Evolutionary conservation across 2,888 invertebrate genomes (phyloP).

Genomic region (Epinotia nisella): DNA sequence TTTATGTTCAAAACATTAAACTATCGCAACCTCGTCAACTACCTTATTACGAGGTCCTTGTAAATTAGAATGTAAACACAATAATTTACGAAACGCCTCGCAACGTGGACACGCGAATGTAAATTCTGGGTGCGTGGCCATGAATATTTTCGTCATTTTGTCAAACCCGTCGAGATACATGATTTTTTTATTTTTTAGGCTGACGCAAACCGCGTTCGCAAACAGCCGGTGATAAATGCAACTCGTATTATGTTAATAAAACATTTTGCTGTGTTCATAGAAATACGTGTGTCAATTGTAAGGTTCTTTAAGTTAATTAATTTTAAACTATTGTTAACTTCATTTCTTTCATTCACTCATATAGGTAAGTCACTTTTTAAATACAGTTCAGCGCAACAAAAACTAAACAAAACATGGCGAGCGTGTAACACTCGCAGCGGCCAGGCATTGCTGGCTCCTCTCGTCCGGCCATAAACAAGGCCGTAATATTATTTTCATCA

Average conservation of each 20-base stretch:
- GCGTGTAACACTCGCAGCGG: too few relatives aligned
- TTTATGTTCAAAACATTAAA: not conserved
- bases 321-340: not conserved
- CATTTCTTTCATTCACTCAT: too few relatives aligned
- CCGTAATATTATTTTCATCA: too few relatives aligned
- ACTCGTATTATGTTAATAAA: constrained; percentile 20
- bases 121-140: constrained; percentile 60
- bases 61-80: constrained; percentile 47
- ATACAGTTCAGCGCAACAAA: too few relatives aligned
- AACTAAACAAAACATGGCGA: too few relatives aligned
- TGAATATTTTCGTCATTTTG: constrained; percentile 63
- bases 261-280: constrained; percentile 3
- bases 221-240: constrained; percentile 26
- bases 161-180: constrained; percentile 48
- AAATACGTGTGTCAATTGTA: not conserved
- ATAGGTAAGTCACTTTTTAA: too few relatives aligned
- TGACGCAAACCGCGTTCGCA: constrained; percentile 4
- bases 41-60: constrained; percentile 31
- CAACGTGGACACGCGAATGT: constrained; percentile 50
- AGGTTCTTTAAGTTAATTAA: not conserved
- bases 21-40: constrained; percentile 4
- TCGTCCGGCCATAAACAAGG: too few relatives aligned
- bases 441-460: too few relatives aligned
- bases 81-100: constrained; percentile 50
- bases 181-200: constrained; percentile 45